phyloP scores from a whole-genome alignment of 2,888 invertebrate genomes.

The Dicyrtoma fusca region DNA sequence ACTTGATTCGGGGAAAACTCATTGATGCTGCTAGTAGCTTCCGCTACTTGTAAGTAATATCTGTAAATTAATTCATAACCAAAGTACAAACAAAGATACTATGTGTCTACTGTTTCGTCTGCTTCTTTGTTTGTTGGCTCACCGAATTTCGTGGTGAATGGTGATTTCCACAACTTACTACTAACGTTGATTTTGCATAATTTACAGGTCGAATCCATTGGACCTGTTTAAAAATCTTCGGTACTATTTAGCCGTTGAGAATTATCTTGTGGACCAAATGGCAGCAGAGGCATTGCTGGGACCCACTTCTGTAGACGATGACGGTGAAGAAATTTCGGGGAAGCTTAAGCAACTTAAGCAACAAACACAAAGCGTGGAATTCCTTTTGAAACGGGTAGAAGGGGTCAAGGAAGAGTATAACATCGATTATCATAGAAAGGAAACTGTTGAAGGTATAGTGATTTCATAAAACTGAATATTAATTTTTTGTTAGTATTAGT shows the following conservation, averaged over 20 bases:
- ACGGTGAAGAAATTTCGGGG: slow-evolving; percentile 63
- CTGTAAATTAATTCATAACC: too few relatives aligned
- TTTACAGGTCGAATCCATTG: slow-evolving; percentile 72
- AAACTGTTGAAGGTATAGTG: slow-evolving; percentile 73
- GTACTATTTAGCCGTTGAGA: slow-evolving; percentile 75
- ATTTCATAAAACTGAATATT: too few relatives aligned
- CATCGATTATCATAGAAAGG: slow-evolving; percentile 80
- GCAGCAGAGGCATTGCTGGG: slow-evolving; percentile 5
- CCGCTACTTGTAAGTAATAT: slow-evolving; percentile 61
- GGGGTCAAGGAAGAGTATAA: slow-evolving; percentile 85
- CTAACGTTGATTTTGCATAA: too few relatives aligned
- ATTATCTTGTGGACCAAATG: slow-evolving; percentile 69
- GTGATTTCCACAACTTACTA: too few relatives aligned
- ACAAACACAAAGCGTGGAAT: slow-evolving; percentile 73
- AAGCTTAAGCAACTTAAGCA: slow-evolving; percentile 71
- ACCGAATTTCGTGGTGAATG: neutral
- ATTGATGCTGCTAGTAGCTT: slow-evolving; percentile 78
- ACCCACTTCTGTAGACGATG: slow-evolving; percentile 18
- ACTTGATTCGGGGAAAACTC: slow-evolving; percentile 77
- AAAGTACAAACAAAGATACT: too few relatives aligned
- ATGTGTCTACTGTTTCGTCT: neutral
- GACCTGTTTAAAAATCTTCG: slow-evolving; percentile 76
- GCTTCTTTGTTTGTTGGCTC: neutral
- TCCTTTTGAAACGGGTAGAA: slow-evolving; percentile 74
- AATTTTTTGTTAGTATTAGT: too few relatives aligned